Base-by-base conservation (phyloP, 2,797 vertebrate species). In the Pogonophryne albipinna region DNA sequence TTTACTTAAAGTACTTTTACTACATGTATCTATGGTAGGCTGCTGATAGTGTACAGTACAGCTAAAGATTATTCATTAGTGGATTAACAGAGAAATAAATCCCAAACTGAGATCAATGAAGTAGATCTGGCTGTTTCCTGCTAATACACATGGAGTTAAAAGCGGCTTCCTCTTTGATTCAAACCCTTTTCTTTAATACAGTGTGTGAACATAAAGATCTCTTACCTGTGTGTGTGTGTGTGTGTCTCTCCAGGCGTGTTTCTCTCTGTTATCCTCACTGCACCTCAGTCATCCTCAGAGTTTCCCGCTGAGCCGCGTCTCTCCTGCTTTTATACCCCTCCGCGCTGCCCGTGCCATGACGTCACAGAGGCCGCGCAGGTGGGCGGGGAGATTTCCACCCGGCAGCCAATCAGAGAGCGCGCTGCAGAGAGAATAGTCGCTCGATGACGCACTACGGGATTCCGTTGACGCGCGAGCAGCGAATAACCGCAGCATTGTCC, bases 371-470 rank as follows among this genome's bases (percentile, higher is more conserved):
- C 74, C 45, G 82, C 58, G 51, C 52, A 38, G 81, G 94, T 94
- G 93, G 94, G 95, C 93, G 92, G 94, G 90, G 94, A 92, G 92
- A 93, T 96, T 95, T 96, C 95, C 95, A 94, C 63, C 53, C 84
- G 65, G 77, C 84, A 76, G 71, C 96, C 96, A 95, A 95, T 95
- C 89, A 74, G 55, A 23, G 69, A n/a, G 60, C 80, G 67, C 64
- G 50, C 62, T 82, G 13, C 27, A 27, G 0, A 70, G 38, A 85
- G 83, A 87, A 70, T 85, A 87, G 91, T 89, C 91, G 84, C 76
- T n/a, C 59, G 79, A 94, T 98, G 97, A 99, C 97, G 97, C 97
- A 98, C 95, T 95, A 88, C 81, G 95, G 96, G 96, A 97, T 97
- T 98, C 97, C 97, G 97, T 96, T 98, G 97, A 98, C 97, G 97